Conservation (phyloP, 2,888 invertebrate species). For the Tetranychus piercei region DNA sequence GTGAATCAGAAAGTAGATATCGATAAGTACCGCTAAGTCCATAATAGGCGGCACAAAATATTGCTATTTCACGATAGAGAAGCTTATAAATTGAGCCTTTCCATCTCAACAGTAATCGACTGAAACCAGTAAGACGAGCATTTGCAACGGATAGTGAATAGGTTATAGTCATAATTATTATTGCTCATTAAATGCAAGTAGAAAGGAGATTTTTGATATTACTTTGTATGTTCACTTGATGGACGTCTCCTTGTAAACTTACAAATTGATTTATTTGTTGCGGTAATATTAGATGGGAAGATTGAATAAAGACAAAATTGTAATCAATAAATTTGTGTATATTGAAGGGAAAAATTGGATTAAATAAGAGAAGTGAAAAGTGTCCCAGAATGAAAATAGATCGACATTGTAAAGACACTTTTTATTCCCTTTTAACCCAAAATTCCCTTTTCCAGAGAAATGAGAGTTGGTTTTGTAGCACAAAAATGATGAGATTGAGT, state of each 20-base stretch:
- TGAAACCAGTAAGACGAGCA: slow-evolving; percentile 36
- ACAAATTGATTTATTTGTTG: too few species aligned
- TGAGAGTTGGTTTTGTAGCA: too few species aligned
- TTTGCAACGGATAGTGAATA: slow-evolving; percentile 32
- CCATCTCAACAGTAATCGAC: slow-evolving; percentile 41
- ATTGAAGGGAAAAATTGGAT: too few species aligned
- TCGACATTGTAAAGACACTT: too few species aligned
- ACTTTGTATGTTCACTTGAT: neutral
- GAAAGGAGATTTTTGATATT: neutral
- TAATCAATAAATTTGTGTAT: too few species aligned
- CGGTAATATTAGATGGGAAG: too few species aligned
- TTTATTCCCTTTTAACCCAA: too few species aligned
- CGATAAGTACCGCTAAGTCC: slow-evolving; percentile 40
- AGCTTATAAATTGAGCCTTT: slow-evolving; percentile 41
- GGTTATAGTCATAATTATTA: slow-evolving; percentile 29
- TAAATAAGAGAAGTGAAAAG: too few species aligned
- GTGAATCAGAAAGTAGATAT: slow-evolving; percentile 34
- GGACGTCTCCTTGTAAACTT: neutral
- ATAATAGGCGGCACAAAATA: slow-evolving; percentile 38
- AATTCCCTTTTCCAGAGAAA: too few species aligned
- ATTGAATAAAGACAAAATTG: too few species aligned
- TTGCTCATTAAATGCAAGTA: neutral
- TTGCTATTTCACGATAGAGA: slow-evolving; percentile 39
- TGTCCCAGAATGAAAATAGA: too few species aligned
- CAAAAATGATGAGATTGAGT: too few species aligned